Conservation (phyloP, 2,797 vertebrate genomes). For the Etheostoma nigrum region DNA sequence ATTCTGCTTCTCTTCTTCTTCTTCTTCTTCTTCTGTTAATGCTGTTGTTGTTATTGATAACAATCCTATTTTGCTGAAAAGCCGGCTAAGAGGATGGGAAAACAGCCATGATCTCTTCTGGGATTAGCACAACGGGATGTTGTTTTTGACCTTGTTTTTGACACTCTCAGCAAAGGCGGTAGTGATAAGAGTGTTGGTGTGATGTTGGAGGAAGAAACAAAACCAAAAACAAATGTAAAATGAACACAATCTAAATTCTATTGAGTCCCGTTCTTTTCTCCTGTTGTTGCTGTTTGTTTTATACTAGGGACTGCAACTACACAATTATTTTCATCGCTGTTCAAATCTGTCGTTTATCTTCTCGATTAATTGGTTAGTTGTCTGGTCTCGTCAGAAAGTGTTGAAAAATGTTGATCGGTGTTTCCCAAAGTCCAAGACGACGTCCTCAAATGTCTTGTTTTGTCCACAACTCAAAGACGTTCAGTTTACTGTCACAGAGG, state of each 20-base stretch:
- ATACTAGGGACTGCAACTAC: no score
- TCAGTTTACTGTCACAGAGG: no score
- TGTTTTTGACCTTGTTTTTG: conserved; percentile 75
- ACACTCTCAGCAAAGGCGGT: conserved; percentile 39
- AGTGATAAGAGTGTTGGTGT: conserved; percentile 8
- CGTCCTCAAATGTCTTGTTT: no score
- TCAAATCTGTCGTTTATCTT: no score
- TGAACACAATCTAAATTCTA: background rate
- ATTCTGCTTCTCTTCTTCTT: conserved; percentile 23
- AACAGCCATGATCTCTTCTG: conserved; percentile 58
- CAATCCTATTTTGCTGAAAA: conserved; percentile 61
- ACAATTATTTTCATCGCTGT: no score
- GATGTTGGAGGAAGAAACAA: background rate
- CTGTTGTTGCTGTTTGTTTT: background rate
- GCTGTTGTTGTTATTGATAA: conserved; percentile 59
- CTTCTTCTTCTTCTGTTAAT: conserved; percentile 3
- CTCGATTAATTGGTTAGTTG: no score
- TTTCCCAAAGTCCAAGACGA: no score
- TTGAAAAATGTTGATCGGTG: no score
- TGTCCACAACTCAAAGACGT: no score
- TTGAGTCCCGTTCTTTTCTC: background rate
- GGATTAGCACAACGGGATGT: conserved; percentile 74
- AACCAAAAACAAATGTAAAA: background rate
- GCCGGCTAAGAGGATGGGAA: conserved; percentile 69
- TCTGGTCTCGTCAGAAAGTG: no score